phyloP scores from a whole-genome alignment of 1,140 invertebrate genomes.

The Apis laboriosa region DNA sequence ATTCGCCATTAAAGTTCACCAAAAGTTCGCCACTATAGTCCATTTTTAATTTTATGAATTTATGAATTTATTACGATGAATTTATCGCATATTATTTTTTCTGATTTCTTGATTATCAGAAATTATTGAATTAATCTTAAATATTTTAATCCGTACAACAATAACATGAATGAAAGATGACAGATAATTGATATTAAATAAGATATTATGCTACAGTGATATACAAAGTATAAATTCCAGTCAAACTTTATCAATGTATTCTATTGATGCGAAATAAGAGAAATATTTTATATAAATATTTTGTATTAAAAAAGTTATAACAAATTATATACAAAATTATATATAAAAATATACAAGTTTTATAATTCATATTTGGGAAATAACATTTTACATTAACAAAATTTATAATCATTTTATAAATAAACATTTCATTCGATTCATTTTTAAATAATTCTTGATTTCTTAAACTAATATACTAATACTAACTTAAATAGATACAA shows the following conservation, averaged over 20 bases:
- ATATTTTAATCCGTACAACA: not conserved
- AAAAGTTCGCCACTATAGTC: not conserved
- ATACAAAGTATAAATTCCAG: not conserved
- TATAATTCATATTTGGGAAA: not conserved
- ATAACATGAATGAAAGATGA: not conserved
- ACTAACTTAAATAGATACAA: not conserved
- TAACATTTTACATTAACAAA: too few species aligned
- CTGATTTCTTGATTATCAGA: not conserved
- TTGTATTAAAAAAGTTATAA: too few species aligned
- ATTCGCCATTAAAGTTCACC: not conserved
- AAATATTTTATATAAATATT: too few species aligned
- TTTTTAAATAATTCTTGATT: too few species aligned
- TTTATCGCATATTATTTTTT: not conserved
- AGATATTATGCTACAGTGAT: not conserved
- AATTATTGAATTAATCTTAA: not conserved
- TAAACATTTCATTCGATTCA: not conserved
- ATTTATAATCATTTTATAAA: not conserved
- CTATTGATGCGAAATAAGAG: too few species aligned
- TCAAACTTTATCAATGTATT: not conserved
- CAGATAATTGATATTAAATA: slow-evolving; percentile 11
- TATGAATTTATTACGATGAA: not conserved
- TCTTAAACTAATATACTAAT: too few species aligned
- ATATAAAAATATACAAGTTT: not conserved
- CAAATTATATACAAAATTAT: too few species aligned
- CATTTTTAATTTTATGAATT: not conserved